Evolutionary conservation across 1,140 invertebrate genomes (phyloP).

Genomic region (Microvelia longipes): DNA sequence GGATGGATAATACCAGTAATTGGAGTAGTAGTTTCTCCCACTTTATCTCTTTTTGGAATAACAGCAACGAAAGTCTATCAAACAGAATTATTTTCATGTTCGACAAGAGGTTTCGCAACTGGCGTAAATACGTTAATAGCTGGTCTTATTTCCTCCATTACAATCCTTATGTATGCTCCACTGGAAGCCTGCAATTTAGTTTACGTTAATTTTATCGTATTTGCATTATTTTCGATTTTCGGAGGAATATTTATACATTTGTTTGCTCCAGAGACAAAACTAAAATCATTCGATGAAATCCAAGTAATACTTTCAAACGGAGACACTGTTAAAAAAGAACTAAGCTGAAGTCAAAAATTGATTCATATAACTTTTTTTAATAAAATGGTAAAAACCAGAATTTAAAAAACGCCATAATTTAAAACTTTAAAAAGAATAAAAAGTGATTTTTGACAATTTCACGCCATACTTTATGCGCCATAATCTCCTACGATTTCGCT

Average conservation of each 20-base stretch:
- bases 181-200: slow-evolving; percentile 42
- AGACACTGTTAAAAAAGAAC: background rate
- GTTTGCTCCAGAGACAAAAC: slow-evolving; percentile 12
- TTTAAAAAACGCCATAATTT: no score
- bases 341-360: no score
- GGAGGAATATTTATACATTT: slow-evolving; percentile 13
- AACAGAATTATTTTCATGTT: slow-evolving; percentile 16
- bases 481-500: no score
- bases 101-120: slow-evolving; percentile 16
- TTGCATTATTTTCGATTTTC: slow-evolving; percentile 7
- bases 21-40: slow-evolving; percentile 13
- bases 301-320: background rate
- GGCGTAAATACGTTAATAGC: slow-evolving; percentile 15
- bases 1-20: slow-evolving; percentile 15
- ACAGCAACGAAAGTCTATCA: slow-evolving; percentile 20
- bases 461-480: no score
- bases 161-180: slow-evolving; percentile 55
- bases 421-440: no score
- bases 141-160: slow-evolving; percentile 35
- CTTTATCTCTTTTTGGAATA: slow-evolving; percentile 14
- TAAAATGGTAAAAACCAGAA: no score
- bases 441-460: no score
- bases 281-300: slow-evolving; percentile 14
- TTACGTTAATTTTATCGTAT: slow-evolving; percentile 13
- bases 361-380: no score